These are phyloP conservation scores for Aphelinus atriplicis DNA, from an alignment of 1,140 invertebrate species.

Conservation along the genomic window DNA sequence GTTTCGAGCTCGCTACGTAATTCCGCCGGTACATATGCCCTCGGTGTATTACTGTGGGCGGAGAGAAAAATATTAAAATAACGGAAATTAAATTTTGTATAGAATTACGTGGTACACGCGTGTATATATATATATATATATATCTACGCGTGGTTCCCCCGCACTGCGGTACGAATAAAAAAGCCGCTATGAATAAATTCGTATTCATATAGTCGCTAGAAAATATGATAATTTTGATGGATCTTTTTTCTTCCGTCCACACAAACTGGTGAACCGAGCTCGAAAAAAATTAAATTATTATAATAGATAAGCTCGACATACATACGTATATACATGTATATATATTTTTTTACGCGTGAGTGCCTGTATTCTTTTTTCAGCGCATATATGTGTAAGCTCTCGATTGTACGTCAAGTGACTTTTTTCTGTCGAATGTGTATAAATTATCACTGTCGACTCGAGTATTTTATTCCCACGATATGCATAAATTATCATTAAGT, in stretches of 20 bases:
- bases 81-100: neutral
- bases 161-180: neutral
- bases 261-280: constrained; percentile 29
- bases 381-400: neutral
- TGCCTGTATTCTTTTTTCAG: neutral
- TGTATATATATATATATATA: neutral
- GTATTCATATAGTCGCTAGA: constrained; percentile 23
- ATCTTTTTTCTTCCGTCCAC: constrained; percentile 9
- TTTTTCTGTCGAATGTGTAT: constrained; percentile 4
- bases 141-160: no score
- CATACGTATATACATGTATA: neutral
- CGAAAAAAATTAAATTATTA: constrained; percentile 30
- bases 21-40: no score
- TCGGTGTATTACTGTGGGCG: no score
- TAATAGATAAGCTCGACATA: constrained; percentile 16
- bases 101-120: constrained; percentile 3
- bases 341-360: neutral
- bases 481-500: constrained; percentile 18
- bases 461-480: constrained; percentile 22
- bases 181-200: constrained; percentile 22
- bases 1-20: no score
- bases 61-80: constrained; percentile 30
- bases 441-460: neutral
- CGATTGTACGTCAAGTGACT: neutral
- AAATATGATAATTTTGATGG: constrained; percentile 29